Evolutionary conservation across 2,888 invertebrate genomes (phyloP).

Genomic region (Tryphoninae sp.): DNA sequence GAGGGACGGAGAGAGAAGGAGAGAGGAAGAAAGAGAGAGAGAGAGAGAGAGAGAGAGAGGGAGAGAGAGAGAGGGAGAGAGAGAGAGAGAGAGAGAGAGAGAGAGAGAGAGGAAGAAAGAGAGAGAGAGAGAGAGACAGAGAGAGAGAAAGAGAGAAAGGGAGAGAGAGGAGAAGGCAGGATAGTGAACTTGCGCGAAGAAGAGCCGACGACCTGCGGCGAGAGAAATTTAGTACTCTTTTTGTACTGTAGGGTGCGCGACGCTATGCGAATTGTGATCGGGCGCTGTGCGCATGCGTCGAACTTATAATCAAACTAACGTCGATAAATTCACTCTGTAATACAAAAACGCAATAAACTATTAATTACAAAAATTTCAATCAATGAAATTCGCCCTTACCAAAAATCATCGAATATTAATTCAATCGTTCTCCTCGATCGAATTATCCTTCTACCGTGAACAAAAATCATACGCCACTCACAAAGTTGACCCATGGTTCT

Average conservation of each 20-base stretch:
- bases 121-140: no score
- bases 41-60: constrained; percentile 15
- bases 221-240: not conserved
- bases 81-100: no score
- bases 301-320: no score
- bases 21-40: constrained; percentile 11
- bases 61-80: constrained; percentile 11
- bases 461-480: not conserved
- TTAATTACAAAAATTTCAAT: no score
- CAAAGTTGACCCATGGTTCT: not conserved
- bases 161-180: constrained; percentile 18
- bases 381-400: no score
- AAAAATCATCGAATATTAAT: no score
- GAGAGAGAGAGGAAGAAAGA: no score
- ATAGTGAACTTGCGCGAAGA: constrained; percentile 28
- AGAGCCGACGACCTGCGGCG: not conserved
- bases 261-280: not conserved
- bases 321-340: no score
- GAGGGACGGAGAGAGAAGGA: not conserved
- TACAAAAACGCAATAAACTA: no score
- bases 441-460: no score
- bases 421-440: no score
- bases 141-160: constrained; percentile 15
- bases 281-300: no score
- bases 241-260: not conserved